These are phyloP conservation scores for Gadopsis marmoratus DNA, from an alignment of 2,797 vertebrate species.

Conservation along the genomic window DNA sequence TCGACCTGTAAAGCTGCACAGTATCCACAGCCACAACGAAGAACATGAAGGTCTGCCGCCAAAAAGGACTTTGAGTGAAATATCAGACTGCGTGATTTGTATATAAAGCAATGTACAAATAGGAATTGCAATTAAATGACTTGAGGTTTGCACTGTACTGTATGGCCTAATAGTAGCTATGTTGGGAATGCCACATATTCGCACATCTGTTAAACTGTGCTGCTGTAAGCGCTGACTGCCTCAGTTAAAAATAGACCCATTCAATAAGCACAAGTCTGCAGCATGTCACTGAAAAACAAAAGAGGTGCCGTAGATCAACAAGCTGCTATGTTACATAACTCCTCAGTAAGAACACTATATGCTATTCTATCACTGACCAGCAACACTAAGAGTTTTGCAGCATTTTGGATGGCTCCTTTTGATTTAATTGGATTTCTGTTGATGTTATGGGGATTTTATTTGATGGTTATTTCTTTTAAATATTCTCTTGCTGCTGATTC, in stretches of 20 bases:
- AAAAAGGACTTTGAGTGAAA: background rate
- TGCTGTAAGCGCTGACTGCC: slow-evolving; percentile 13
- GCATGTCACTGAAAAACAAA: slow-evolving; percentile 69
- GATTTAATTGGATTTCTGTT: background rate
- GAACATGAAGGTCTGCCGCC: slow-evolving; percentile 9
- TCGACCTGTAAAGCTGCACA: slow-evolving; percentile 82
- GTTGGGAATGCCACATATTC: slow-evolving; percentile 53
- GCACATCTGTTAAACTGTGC: slow-evolving; percentile 57
- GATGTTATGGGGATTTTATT: background rate
- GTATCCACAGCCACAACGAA: slow-evolving; percentile 27
- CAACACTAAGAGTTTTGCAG: background rate
- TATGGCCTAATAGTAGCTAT: slow-evolving; percentile 14
- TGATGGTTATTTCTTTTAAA: background rate
- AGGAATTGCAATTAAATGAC: background rate
- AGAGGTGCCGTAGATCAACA: slow-evolving; percentile 64
- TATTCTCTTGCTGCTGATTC: background rate
- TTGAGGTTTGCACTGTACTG: slow-evolving; percentile 5
- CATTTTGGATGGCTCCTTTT: background rate
- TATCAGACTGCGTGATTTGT: background rate
- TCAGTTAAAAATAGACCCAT: slow-evolving; percentile 72
- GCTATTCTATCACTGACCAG: slow-evolving; percentile 14
- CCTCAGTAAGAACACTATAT: slow-evolving; percentile 40
- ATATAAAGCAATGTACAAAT: background rate
- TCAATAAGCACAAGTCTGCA: slow-evolving; percentile 59
- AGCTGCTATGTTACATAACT: slow-evolving; percentile 63